Percentiles rank a stretch among this genome's conserved stretches.
Conservation (phyloP, 1,140 invertebrate species). For the Asobara japonica region DNA sequence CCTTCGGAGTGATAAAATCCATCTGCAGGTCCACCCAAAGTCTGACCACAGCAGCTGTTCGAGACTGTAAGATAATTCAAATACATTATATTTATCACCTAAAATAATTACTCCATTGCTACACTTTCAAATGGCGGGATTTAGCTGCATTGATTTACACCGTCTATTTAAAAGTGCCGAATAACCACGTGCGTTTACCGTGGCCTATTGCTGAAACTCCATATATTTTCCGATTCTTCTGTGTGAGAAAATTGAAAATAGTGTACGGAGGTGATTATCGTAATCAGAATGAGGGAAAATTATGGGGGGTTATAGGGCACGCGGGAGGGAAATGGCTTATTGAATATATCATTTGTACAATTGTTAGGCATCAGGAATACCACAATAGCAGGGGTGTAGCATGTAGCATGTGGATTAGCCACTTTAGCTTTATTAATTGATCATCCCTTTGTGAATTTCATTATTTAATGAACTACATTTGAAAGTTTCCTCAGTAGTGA, state of each 20-base stretch:
- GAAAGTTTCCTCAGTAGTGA: too few relatives aligned
- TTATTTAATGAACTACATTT: not conserved
- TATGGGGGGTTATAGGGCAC: not conserved
- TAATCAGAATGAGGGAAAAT: not conserved
- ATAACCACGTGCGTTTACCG: slow-evolving; percentile 1
- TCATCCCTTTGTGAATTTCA: not conserved
- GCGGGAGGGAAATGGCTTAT: slow-evolving; percentile 11
- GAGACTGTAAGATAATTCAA: slow-evolving; percentile 3
- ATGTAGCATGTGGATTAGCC: not conserved
- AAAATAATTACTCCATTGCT: not conserved
- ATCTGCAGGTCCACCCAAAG: not conserved
- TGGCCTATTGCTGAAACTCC: not conserved
- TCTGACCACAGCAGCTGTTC: slow-evolving; percentile 8
- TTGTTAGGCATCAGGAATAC: slow-evolving; percentile 40
- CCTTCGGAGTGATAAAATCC: slow-evolving; percentile 7
- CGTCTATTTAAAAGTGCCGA: slow-evolving; percentile 3
- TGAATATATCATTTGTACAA: slow-evolving; percentile 29
- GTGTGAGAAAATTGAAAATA: not conserved
- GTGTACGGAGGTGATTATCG: not conserved
- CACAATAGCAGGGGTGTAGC: slow-evolving; percentile 43
- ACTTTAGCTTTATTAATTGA: slow-evolving; percentile 14
- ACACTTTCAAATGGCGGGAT: slow-evolving; percentile 21
- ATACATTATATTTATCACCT: slow-evolving; percentile 9
- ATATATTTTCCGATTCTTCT: not conserved
- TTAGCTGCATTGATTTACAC: slow-evolving; percentile 14